Evolutionary conservation across 2,888 invertebrate species (phyloP).

Genomic region (Helleia helle): DNA sequence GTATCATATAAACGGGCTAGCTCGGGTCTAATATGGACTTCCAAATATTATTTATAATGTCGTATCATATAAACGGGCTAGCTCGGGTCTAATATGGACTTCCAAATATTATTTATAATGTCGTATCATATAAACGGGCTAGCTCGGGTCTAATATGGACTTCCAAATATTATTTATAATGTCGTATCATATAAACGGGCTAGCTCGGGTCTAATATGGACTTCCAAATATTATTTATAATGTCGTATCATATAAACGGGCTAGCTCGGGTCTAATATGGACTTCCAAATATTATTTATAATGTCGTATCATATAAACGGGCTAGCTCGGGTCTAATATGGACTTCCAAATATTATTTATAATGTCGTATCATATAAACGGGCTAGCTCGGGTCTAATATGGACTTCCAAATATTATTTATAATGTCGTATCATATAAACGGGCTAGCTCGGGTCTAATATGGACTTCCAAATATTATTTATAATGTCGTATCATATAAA

Average conservation of each 20-base stretch:
- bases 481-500: constrained; percentile 15
- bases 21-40: constrained; percentile 14
- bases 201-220: constrained; percentile 13
- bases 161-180: constrained; percentile 20
- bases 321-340: constrained; percentile 12
- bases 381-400: constrained; percentile 11
- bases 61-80: constrained; percentile 14
- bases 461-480: constrained; percentile 20
- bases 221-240: constrained; percentile 20
- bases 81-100: constrained; percentile 14
- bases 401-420: constrained; percentile 20
- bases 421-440: constrained; percentile 15
- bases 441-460: constrained; percentile 10
- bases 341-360: constrained; percentile 20
- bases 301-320: constrained; percentile 15
- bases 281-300: constrained; percentile 20
- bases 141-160: constrained; percentile 14
- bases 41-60: constrained; percentile 21
- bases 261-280: constrained; percentile 13
- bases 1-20: constrained; percentile 14
- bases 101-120: constrained; percentile 21
- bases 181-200: constrained; percentile 15
- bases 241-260: constrained; percentile 15
- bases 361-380: constrained; percentile 15
- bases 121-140: constrained; percentile 15